These are phyloP conservation scores for Zoanthus sociatus DNA, from an alignment of 92 coral and sea anemone genomes.

Conservation along the genomic window DNA sequence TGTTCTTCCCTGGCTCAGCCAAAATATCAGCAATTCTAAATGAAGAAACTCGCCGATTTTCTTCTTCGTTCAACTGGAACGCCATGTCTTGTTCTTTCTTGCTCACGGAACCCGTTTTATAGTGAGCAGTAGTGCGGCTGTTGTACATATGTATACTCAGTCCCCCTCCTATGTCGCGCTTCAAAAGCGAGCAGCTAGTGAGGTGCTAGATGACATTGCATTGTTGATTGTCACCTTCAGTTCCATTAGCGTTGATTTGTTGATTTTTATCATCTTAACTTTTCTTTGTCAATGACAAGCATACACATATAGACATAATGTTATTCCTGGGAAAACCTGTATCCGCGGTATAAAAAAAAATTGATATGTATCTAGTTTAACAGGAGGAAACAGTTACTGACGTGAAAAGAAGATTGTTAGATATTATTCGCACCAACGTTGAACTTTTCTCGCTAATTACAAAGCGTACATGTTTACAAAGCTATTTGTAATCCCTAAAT, in stretches of 20 bases:
- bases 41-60: conserved; percentile 78
- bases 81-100: conserved; percentile 58
- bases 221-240: conserved; percentile 92
- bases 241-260: conserved; percentile 97
- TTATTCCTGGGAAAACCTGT: conserved; percentile 73
- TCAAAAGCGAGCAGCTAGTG: conserved; percentile 80
- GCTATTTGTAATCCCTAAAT: conserved; percentile 35
- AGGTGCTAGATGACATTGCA: conserved; percentile 83
- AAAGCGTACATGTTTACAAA: conserved; percentile 32
- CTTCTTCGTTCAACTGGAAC: conserved; percentile 48
- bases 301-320: conserved; percentile 86
- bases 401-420: background rate
- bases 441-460: conserved; percentile 15
- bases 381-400: conserved; percentile 47
- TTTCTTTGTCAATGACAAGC: conserved; percentile 90
- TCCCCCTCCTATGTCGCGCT: conserved; percentile 73
- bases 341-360: conserved; percentile 43
- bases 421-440: background rate
- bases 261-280: conserved; percentile 92
- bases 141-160: conserved; percentile 7
- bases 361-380: conserved; percentile 62
- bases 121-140: background rate
- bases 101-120: background rate
- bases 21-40: conserved; percentile 89
- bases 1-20: conserved; percentile 68